Evolutionary conservation across 2,888 invertebrate genomes (phyloP).

Genomic region (Stenotaenia linearis): DNA sequence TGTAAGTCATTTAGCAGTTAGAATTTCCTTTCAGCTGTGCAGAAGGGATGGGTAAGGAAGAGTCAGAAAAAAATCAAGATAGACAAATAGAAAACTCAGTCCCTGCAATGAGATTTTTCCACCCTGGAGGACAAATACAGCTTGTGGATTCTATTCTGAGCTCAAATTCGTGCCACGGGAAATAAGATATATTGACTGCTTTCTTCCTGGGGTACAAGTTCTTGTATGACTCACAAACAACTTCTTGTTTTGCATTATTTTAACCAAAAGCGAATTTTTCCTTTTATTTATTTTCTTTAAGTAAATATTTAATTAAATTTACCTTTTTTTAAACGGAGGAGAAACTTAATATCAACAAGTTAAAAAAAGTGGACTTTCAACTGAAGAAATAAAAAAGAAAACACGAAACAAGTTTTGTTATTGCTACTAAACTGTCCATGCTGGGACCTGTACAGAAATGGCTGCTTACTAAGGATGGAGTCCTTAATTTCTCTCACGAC

Average conservation of each 20-base stretch:
- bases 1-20: not conserved
- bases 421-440: not conserved
- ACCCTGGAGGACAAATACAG: not conserved
- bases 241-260: not conserved
- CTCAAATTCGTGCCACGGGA: not conserved
- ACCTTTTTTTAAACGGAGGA: too few species aligned
- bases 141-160: slow-evolving; percentile 19
- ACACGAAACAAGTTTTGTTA: not conserved
- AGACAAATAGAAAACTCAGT: not conserved
- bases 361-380: not conserved
- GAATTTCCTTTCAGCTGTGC: slow-evolving; percentile 1
- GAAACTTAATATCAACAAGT: not conserved
- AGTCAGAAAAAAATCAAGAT: not conserved
- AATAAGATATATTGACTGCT: not conserved
- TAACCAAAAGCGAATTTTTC: not conserved
- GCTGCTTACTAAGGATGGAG: not conserved
- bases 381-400: not conserved
- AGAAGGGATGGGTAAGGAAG: not conserved
- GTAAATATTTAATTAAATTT: not conserved
- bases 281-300: not conserved
- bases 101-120: slow-evolving; percentile 8
- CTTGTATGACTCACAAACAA: not conserved
- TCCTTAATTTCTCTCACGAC: not conserved
- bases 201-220: not conserved
- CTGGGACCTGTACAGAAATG: not conserved